Base-by-base conservation (phyloP, 2,888 invertebrate species). In the Ornithoptera alexandrae region DNA sequence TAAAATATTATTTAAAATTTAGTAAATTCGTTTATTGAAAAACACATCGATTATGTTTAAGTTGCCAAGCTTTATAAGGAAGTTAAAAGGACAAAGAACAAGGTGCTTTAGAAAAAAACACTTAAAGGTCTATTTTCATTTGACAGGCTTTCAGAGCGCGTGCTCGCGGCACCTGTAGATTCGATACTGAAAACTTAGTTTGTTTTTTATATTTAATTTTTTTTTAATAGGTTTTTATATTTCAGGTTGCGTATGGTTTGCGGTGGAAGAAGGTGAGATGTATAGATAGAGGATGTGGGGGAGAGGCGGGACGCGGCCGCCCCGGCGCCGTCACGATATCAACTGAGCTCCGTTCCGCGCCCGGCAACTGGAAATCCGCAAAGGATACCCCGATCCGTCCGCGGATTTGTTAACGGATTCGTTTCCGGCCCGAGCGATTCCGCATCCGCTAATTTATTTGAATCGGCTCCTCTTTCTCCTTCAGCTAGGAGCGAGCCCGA, bases 161-260 rank as follows among this genome's bases (percentile, higher is more conserved):
- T 71, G 72, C 67, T 68, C 30, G 64, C 74, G 73, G 75, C 80
- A 81, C 80, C 80, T 81, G 81, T 81, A 76, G 81, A 78, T 75
- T 78, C 74, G 39, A 69, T 73, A 69, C 72, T 72, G 20, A 20
- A 50, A 61, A 73, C 65, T 68, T 22, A 50, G 63, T 72, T 68
- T 64, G 22, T 67, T 71, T 71, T 71, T 15, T 39, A 10, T 39
- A 46, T 46, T 0, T 46, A 15, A 12, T 12, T 12, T 12, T 46
- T 46, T 46, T 46, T 46, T 10, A 15, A 3, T 46, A 46, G 2
- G 46, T 1, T 5, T 42, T 46, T 46, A 46, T 46, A 22, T 53
- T 56, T 36, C 56, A 24, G n/a, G 53, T 36, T 36, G 59, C 12
- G 46, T 46, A 53, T 53, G 59, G 59, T 66, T 71, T 20, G 71